These are phyloP conservation scores for Stichodactyla helianthus DNA, from an alignment of 64 coral and sea anemone species.

Conservation along the genomic window DNA sequence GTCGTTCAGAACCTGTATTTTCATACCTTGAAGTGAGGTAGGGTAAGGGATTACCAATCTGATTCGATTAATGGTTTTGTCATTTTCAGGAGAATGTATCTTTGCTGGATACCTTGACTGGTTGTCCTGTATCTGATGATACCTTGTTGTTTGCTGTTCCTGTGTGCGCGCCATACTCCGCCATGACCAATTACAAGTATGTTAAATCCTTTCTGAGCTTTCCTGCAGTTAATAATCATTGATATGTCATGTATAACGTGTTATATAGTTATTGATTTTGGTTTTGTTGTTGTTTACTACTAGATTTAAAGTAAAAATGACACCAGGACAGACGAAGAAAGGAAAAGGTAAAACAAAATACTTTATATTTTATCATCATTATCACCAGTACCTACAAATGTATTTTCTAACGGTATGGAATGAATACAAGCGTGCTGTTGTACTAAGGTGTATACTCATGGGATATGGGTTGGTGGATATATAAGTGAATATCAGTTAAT, in stretches of 20 bases:
- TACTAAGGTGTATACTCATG: too few relatives aligned
- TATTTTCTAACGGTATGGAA: too few relatives aligned
- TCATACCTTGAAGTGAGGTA: too few relatives aligned
- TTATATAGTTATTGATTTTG: not conserved
- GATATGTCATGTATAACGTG: not conserved
- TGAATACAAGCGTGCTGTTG: too few relatives aligned
- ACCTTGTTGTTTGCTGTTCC: constrained; percentile 82
- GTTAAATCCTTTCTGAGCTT: not conserved
- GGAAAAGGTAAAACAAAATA: constrained; percentile 61
- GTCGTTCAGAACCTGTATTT: too few relatives aligned
- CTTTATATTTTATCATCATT: too few relatives aligned
- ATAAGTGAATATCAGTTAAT: too few relatives aligned
- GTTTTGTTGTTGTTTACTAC: not conserved
- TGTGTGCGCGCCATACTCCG: constrained; percentile 85
- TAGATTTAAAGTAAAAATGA: constrained; percentile 96
- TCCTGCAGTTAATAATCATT: too few relatives aligned
- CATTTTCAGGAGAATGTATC: constrained; percentile 58
- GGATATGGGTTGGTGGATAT: too few relatives aligned
- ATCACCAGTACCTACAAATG: too few relatives aligned
- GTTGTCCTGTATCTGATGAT: constrained; percentile 70
- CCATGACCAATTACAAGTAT: constrained; percentile 94
- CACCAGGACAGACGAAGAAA: constrained; percentile 75
- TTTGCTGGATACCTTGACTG: constrained; percentile 83
- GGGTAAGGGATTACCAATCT: too few relatives aligned
- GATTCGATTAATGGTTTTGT: not conserved